A percentile compares a stretch with the other conserved stretches of the same genome.
Evolutionary conservation across 2,113 vertebrate genomes (phyloP).

Genomic region (Oryzias javanicus): DNA sequence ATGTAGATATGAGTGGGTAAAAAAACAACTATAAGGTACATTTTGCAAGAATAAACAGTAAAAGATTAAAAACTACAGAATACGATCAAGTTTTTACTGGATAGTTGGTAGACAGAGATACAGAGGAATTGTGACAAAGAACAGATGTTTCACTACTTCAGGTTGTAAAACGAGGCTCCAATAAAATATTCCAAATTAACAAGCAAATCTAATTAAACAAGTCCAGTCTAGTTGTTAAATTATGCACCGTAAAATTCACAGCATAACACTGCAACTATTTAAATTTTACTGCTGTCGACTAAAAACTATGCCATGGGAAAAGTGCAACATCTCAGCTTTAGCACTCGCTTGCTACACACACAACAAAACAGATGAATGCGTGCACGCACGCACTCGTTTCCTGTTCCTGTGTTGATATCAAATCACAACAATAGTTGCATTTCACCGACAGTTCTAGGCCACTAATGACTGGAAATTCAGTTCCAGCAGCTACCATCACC

Average conservation of each 20-base stretch:
- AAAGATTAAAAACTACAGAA: not conserved
- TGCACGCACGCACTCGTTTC: conserved; percentile 33
- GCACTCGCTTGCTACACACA: not conserved
- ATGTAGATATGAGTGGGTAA: no score
- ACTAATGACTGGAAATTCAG: conserved; percentile 55
- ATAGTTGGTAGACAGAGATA: not conserved
- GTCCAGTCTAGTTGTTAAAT: not conserved
- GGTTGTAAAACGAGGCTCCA: not conserved
- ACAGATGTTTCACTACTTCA: conserved; percentile 4
- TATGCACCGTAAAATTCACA: conserved; percentile 7
- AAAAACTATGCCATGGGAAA: conserved; percentile 18
- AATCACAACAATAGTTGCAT: conserved; percentile 62
- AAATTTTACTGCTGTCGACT: not conserved
- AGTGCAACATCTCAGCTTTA: conserved; percentile 21
- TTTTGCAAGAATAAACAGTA: not conserved
- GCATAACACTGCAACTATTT: not conserved
- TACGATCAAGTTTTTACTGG: not conserved
- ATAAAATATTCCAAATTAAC: conserved; percentile 3
- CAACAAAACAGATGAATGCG: not conserved
- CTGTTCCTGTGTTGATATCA: conserved; percentile 63
- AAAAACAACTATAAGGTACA: not conserved
- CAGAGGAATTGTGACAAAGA: not conserved
- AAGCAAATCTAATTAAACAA: not conserved
- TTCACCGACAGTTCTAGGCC: conserved; percentile 52
- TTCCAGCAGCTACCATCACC: conserved; percentile 40